phyloP scores from a whole-genome alignment of 2,113 vertebrate genomes.

The Chaetodon trifascialis region DNA sequence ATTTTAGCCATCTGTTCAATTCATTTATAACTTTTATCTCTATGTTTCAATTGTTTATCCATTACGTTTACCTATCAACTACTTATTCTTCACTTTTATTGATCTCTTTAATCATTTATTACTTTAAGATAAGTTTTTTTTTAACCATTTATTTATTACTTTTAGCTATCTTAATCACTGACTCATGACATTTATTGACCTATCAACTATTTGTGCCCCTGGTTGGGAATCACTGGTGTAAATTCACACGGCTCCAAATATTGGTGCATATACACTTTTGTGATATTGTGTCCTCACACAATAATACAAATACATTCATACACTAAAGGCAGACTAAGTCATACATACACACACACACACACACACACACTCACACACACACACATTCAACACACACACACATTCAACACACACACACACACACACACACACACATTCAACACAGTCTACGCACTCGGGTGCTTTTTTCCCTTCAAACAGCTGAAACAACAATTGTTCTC shows the following conservation, averaged over 20 bases:
- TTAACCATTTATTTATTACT: too few relatives aligned
- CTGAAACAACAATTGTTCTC: slow-evolving; percentile 81
- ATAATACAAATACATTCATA: neutral
- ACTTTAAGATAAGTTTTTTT: too few relatives aligned
- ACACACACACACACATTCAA: neutral
- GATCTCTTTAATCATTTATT: too few relatives aligned
- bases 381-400: neutral
- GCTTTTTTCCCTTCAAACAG: slow-evolving; percentile 45
- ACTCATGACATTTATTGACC: neutral
- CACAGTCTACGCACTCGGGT: slow-evolving; percentile 22
- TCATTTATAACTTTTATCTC: too few relatives aligned
- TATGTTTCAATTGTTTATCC: too few relatives aligned
- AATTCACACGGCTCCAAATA: neutral
- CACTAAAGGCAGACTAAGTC: neutral
- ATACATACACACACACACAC: too few relatives aligned
- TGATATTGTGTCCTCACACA: neutral
- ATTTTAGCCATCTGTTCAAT: too few relatives aligned
- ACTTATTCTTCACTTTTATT: too few relatives aligned
- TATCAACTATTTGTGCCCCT: neutral
- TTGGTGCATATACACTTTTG: neutral
- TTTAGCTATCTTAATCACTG: neutral
- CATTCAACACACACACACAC: neutral
- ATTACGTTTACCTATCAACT: too few relatives aligned
- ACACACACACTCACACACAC: neutral
- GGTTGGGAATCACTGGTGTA: neutral